Conservation (phyloP, 1,140 invertebrate genomes). For the Onthophagus taurus region DNA sequence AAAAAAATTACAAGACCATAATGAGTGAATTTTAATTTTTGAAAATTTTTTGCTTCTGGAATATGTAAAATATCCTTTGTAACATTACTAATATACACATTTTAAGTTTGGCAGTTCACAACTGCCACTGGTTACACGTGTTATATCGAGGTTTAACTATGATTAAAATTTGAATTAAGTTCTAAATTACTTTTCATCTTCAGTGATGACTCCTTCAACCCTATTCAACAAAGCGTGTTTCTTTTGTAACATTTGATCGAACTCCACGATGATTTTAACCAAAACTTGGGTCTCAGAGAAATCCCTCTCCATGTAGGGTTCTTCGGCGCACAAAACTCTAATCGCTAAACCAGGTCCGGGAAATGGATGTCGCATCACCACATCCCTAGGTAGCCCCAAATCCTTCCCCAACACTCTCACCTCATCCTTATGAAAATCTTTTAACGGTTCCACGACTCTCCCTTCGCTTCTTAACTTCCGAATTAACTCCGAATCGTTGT, state of each 20-base stretch:
- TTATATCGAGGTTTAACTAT: not conserved
- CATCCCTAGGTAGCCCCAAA: conserved; percentile 73
- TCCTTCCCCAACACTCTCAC: conserved; percentile 78
- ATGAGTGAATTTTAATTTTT: too few species aligned
- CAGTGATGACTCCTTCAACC: conserved; percentile 71
- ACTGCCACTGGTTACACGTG: too few species aligned
- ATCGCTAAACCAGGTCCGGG: conserved; percentile 93
- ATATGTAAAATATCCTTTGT: too few species aligned
- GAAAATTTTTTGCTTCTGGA: too few species aligned
- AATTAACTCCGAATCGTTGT: conserved; percentile 96
- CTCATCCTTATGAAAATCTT: conserved; percentile 99
- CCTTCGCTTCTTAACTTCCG: conserved; percentile 73
- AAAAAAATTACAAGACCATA: too few species aligned
- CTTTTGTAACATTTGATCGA: conserved; percentile 84
- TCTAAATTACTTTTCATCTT: conserved; percentile 52
- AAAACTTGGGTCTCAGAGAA: conserved; percentile 93
- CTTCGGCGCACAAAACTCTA: conserved; percentile 89
- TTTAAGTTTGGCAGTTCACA: too few species aligned
- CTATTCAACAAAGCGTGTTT: conserved; percentile 85
- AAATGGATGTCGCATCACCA: conserved; percentile 95
- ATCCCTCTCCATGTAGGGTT: conserved; percentile 91
- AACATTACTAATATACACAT: too few species aligned
- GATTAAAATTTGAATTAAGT: not conserved
- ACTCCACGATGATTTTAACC: conserved; percentile 89
- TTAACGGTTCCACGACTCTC: conserved; percentile 92